Conservation (phyloP, 1,140 invertebrate genomes). For the Bradynema listronoti region DNA sequence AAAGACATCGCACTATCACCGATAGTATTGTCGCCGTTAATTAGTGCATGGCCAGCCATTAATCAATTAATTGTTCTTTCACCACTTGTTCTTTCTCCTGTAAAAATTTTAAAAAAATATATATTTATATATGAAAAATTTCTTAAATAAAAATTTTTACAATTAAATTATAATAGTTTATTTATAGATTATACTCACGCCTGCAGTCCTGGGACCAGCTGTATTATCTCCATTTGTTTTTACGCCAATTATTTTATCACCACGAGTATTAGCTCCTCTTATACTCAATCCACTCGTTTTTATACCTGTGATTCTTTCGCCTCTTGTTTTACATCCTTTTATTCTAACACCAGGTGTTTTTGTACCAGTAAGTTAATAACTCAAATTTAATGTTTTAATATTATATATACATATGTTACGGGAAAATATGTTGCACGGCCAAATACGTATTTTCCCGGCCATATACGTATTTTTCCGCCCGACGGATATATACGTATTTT, state of each 20-base stretch:
- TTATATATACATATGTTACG: no score
- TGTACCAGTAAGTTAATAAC: slow-evolving; percentile 20
- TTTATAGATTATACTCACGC: slow-evolving; percentile 32
- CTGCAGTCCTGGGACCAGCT: slow-evolving; percentile 42
- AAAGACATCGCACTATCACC: slow-evolving; percentile 40
- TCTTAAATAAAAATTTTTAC: no score
- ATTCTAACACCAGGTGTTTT: slow-evolving; percentile 33
- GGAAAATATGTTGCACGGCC: no score
- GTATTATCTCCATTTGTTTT: slow-evolving; percentile 45
- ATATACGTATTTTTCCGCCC: no score
- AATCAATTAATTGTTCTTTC: slow-evolving; percentile 26
- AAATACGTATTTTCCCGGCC: no score
- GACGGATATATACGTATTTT: no score
- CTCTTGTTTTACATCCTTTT: slow-evolving; percentile 45
- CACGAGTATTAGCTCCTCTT: slow-evolving; percentile 36
- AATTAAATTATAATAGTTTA: no score
- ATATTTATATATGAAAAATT: no score
- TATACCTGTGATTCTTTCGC: slow-evolving; percentile 42
- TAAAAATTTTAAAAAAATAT: no score
- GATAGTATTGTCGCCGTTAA: slow-evolving; percentile 19
- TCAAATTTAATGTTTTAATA: slow-evolving; percentile 18
- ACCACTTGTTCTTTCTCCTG: slow-evolving; percentile 28
- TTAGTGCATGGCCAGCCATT: neutral
- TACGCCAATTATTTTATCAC: slow-evolving; percentile 42
- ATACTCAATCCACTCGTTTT: slow-evolving; percentile 45